Evolutionary conservation across 2,888 invertebrate genomes (phyloP), one percentile per base, ranked within the genome.

Genomic region (Melanophora roralis): DNA sequence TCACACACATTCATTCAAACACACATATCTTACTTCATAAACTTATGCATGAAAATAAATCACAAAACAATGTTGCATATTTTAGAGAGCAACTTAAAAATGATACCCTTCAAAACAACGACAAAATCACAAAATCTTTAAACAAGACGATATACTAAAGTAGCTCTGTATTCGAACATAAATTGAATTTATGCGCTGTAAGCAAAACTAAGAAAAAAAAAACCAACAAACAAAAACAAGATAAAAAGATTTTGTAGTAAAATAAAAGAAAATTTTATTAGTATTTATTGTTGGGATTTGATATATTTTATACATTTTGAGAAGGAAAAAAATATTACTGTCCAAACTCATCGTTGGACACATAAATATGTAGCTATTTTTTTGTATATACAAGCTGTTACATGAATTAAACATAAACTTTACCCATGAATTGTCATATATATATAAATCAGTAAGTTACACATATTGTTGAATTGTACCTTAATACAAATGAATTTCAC

Each of bases 171-270:
- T 38, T 32, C 51, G 47, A 27, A 67, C 38, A 77, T 64, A 74
- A 81, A 77, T 81, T 77, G 65, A 74, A 77, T 81, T 81, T 81
- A 68, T 77, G 73, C 81, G 77, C 73, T 74, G 69, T 74, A 69
- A 77, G 81, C 77, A 71, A 74, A 81, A 81, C 40, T 47, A 65
- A 11, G 19, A 34, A 19, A 47, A 64, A 69, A 62, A 68, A 27
- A 62, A 49, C 23, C n/a, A 55, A 5, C 53, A 11, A 14, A 3
- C 19, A 7, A 47, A 51, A 4, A 36, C 51, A 60, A 21, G n/a
- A 32, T n/a, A 38, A 7, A 21, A 11, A 38, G 2, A 47, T 32
- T 19, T 19, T 19, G 9, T 0, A 55, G 9, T 16, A 60, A 43
- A 71, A 40, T 8, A 55, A 7, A 4, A 49, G 12, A 16, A 62